A percentile compares a stretch with the other conserved stretches of the same genome.
phyloP scores from a whole-genome alignment of 1,140 invertebrate genomes.

The Ctenoplectra terminalis region DNA sequence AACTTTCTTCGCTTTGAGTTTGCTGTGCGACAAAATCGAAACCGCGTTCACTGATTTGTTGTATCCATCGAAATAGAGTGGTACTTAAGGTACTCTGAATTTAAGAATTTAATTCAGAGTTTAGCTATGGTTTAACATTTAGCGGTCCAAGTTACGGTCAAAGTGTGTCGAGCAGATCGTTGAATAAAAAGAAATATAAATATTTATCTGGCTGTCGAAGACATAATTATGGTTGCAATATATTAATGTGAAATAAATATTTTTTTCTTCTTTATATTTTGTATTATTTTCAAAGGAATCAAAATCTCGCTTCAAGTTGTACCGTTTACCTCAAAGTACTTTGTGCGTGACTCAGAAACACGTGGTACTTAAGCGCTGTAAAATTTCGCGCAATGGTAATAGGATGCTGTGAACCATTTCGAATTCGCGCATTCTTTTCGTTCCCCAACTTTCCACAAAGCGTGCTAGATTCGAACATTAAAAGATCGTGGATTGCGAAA shows the following conservation, averaged over 20 bases:
- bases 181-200: no score
- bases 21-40: not conserved
- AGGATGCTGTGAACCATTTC: not conserved
- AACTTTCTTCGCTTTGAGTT: not conserved
- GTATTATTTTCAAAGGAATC: no score
- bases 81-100: no score
- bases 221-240: no score
- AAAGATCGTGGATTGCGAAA: slow-evolving; percentile 57
- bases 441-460: slow-evolving; percentile 6
- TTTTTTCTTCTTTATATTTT: no score
- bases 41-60: not conserved
- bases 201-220: no score
- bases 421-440: not conserved
- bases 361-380: not conserved
- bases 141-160: no score
- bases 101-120: no score
- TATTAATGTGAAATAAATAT: no score
- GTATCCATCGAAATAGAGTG: no score
- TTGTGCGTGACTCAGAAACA: not conserved
- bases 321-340: not conserved
- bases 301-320: not conserved
- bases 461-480: slow-evolving; percentile 37
- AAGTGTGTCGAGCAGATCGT: no score
- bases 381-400: not conserved
- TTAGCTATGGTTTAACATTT: no score